These are phyloP conservation scores for Camponotus vicinus DNA, from an alignment of 1,140 invertebrate genomes.

Conservation along the genomic window DNA sequence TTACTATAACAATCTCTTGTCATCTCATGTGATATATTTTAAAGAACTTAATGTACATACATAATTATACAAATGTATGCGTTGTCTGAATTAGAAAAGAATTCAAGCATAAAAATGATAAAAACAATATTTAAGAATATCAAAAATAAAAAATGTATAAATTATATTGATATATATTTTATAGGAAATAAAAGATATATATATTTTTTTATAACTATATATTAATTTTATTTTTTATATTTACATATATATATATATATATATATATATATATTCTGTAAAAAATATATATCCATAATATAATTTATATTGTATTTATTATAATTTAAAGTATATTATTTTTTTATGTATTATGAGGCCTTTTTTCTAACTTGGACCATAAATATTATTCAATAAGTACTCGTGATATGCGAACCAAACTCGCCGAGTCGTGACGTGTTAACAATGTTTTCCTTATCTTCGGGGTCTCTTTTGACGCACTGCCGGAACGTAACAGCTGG, in stretches of 20 bases:
- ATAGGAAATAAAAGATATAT: too few species aligned
- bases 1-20: too few species aligned
- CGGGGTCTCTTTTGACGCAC: constrained; percentile 4
- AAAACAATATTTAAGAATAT: too few species aligned
- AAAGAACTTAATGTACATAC: too few species aligned
- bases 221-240: not conserved
- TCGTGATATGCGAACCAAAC: not conserved
- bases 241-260: not conserved
- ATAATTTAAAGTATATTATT: not conserved
- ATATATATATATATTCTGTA: not conserved
- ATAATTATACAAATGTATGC: too few species aligned
- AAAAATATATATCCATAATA: not conserved
- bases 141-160: not conserved
- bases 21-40: too few species aligned
- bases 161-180: not conserved
- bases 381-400: constrained; percentile 28
- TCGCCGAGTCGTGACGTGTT: not conserved
- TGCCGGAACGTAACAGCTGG: constrained; percentile 26
- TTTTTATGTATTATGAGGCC: not conserved
- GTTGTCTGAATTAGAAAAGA: too few species aligned
- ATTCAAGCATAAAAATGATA: too few species aligned
- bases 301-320: not conserved
- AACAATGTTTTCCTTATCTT: constrained; percentile 57
- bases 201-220: not conserved
- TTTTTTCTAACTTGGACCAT: not conserved